phyloP scores from a whole-genome alignment of 2,888 invertebrate species.

The Drosophila putrida region DNA sequence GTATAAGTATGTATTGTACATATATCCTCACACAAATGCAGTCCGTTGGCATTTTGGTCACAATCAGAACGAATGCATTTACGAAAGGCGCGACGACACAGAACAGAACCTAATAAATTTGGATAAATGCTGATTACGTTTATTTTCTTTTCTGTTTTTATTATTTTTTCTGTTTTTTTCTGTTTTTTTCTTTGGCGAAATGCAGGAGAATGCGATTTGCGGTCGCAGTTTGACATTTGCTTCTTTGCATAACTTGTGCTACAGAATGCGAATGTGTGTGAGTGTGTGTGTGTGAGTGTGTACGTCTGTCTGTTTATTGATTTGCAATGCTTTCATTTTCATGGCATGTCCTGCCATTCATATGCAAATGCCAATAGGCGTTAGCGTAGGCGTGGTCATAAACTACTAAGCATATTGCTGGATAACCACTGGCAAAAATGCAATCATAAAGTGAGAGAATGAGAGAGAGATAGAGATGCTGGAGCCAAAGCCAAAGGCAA shows the following conservation, averaged over 20 bases:
- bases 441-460: slow-evolving; percentile 23
- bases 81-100: slow-evolving; percentile 7
- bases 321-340: slow-evolving; percentile 63
- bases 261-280: slow-evolving; percentile 2
- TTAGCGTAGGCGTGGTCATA: slow-evolving; percentile 38
- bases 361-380: slow-evolving; percentile 60
- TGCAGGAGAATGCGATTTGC: slow-evolving; percentile 41
- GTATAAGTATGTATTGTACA: neutral
- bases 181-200: slow-evolving; percentile 3
- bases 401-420: slow-evolving; percentile 66
- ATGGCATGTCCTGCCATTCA: slow-evolving; percentile 56
- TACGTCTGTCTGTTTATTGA: slow-evolving; percentile 45
- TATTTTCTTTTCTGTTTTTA: neutral
- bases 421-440: slow-evolving; percentile 39
- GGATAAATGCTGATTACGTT: slow-evolving; percentile 52
- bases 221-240: slow-evolving; percentile 25
- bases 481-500: slow-evolving; percentile 6
- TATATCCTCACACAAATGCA: slow-evolving; percentile 27
- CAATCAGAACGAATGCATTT: slow-evolving; percentile 44
- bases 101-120: slow-evolving; percentile 45
- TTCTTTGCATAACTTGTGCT: slow-evolving; percentile 34
- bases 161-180: neutral
- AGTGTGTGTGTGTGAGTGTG: neutral
- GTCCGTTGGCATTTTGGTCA: slow-evolving; percentile 18
- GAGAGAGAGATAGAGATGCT: neutral